Conservation (phyloP, 2,113 vertebrate species). For the Barnardius zonarius region DNA sequence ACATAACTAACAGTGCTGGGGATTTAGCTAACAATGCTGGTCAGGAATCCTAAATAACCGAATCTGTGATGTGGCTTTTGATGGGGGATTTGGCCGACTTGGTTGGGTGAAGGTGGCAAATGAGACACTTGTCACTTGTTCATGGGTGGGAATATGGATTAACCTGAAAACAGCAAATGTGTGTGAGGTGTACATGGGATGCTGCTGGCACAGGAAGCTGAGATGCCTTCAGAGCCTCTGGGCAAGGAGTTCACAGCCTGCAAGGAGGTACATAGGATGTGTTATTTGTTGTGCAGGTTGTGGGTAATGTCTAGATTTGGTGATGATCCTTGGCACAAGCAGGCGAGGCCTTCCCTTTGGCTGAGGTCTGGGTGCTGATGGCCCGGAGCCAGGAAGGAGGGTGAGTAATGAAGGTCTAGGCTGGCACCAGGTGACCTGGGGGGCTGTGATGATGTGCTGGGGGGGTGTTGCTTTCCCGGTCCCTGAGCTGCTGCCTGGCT, state of each 20-base stretch:
- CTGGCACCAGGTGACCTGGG: fast-evolving
- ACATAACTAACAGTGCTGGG: slow-evolving; percentile 57
- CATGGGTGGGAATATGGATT: neutral
- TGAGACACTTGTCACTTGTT: neutral
- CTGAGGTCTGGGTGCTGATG: neutral
- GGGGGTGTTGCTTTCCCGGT: neutral
- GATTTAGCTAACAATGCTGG: slow-evolving; percentile 40
- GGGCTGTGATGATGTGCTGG: neutral
- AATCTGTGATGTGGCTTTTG: neutral
- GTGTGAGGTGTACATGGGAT: neutral
- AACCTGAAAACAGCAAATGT: neutral
- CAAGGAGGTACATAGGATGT: neutral
- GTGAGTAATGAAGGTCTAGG: neutral
- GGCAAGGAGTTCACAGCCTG: neutral
- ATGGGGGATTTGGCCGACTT: neutral
- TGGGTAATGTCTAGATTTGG: neutral
- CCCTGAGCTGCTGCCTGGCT: neutral
- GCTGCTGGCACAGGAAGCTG: neutral
- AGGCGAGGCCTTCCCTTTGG: neutral
- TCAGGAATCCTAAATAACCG: slow-evolving; percentile 49
- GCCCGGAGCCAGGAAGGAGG: neutral
- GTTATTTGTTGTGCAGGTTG: neutral
- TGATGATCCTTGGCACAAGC: neutral
- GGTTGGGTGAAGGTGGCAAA: neutral
- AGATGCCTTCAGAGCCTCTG: neutral